Evolutionary conservation across 2,113 vertebrate genomes (phyloP).

Genomic region (Junco hyemalis): DNA sequence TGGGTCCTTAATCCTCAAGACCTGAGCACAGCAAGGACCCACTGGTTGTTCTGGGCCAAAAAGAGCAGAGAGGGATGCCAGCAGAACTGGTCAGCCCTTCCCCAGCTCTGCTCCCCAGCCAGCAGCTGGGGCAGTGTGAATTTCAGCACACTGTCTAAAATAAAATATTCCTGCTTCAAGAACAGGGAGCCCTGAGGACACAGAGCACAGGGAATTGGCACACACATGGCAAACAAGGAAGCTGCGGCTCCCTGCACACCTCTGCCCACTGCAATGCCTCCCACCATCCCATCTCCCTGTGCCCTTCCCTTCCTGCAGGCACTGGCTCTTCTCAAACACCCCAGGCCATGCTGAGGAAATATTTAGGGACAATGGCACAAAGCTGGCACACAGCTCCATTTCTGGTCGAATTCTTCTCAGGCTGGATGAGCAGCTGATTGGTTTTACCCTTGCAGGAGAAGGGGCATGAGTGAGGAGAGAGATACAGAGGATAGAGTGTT

Average conservation of each 20-base stretch:
- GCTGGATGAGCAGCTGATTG: neutral
- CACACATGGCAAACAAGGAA: neutral
- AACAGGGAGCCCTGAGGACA: neutral
- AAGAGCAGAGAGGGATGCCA: neutral
- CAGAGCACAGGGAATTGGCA: neutral
- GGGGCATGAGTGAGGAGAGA: neutral
- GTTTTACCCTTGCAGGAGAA: neutral
- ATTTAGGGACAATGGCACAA: neutral
- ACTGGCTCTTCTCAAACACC: neutral
- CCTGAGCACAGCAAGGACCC: neutral
- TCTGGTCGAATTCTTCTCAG: neutral
- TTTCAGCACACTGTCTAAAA: neutral
- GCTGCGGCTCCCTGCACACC: neutral
- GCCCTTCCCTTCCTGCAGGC: neutral
- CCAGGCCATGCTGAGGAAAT: neutral
- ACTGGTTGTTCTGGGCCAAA: neutral
- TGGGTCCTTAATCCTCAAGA: neutral
- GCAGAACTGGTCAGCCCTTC: neutral
- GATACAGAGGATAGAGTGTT: neutral
- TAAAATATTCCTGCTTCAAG: neutral
- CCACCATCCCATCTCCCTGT: neutral
- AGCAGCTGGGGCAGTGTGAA: neutral
- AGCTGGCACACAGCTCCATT: neutral
- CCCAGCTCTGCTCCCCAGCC: neutral
- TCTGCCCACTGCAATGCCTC: rapidly evolving